A percentile compares a stretch with the other conserved stretches of the same genome.
Evolutionary conservation across 2,888 invertebrate species (phyloP).

Genomic region (Tetheella fluctuosa): DNA sequence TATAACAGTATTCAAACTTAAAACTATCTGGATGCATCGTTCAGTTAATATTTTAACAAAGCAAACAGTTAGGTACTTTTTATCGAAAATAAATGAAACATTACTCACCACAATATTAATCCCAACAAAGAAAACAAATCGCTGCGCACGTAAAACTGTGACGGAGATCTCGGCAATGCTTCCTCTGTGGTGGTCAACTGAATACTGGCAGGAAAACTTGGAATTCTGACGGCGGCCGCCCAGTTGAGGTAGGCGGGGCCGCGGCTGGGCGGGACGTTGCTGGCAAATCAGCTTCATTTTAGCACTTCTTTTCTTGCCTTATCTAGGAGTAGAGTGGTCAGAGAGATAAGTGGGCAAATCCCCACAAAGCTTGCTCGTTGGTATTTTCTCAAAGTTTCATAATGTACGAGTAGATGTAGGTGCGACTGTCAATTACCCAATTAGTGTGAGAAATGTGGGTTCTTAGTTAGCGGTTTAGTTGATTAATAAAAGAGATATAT

Average conservation of each 20-base stretch:
- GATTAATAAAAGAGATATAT: no score
- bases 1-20: no score
- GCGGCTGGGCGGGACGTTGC: slow-evolving; percentile 63
- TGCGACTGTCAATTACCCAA: neutral
- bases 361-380: slow-evolving; percentile 18
- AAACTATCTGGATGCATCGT: no score
- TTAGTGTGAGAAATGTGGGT: slow-evolving; percentile 15
- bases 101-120: slow-evolving; percentile 20
- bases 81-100: slow-evolving; percentile 2
- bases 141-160: slow-evolving; percentile 36
- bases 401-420: neutral
- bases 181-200: slow-evolving; percentile 37
- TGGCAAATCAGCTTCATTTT: slow-evolving; percentile 70
- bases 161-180: slow-evolving; percentile 28
- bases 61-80: neutral
- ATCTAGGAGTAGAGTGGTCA: slow-evolving; percentile 67
- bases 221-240: slow-evolving; percentile 50
- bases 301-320: slow-evolving; percentile 66
- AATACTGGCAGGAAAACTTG: slow-evolving; percentile 51
- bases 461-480: neutral
- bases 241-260: slow-evolving; percentile 67
- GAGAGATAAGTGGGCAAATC: slow-evolving; percentile 49
- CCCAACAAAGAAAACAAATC: neutral
- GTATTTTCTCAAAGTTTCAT: neutral
- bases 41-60: no score